Evolutionary conservation across 1,140 invertebrate genomes (phyloP), one percentile per base, ranked within the genome.

Genomic region (Anoplophora glabripennis): DNA sequence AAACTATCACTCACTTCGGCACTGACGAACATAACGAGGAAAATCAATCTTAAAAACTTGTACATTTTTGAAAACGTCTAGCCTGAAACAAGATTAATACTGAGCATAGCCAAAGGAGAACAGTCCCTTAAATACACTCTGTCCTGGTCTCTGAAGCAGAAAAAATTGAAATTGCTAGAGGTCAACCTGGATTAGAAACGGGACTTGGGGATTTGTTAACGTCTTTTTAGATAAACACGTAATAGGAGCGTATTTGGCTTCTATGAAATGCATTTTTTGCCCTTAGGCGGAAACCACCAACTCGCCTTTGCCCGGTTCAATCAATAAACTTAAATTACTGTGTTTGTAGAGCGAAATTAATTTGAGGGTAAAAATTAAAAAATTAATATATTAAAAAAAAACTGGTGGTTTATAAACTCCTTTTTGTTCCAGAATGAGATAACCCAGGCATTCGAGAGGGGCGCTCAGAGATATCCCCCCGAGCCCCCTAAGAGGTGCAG

Each of bases 191-290:
- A 72, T 72, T 73, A 70, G 66, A 56, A 52, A 36, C 36, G 71
- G 71, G 71, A 73, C 51, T 70, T 62, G 46, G 69, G 71, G 71
- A 68, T 70, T 64, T 62, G 55, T 62, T 58, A 63, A 61, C 57
- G 48, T 61, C 38, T 61, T 49, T 49, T 28, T 34, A 46, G 44
- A 21, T 46, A 46, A 46, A 46, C 12, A 15, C 17, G 11, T 37
- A 47, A 52, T 45, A 53, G 38, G 45, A 36, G 54, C 14, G 14
- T 17, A 15, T 18, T 55, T 44, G 54, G 53, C 17, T 38, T 17
- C 17, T 47, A 34, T 37, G 49, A 59, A 37, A 34, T 63, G 36
- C 15, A 46, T 47, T 47, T 46, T 35, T 37, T 49, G 41, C 35
- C 52, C 51, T 36, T 21, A 12, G 37, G 34, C 40, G 11, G 52